A percentile compares a stretch with the other conserved stretches of the same genome.
Evolutionary conservation across 2,888 invertebrate genomes (phyloP).

Genomic region (Dyspetes luteomarginatus): DNA sequence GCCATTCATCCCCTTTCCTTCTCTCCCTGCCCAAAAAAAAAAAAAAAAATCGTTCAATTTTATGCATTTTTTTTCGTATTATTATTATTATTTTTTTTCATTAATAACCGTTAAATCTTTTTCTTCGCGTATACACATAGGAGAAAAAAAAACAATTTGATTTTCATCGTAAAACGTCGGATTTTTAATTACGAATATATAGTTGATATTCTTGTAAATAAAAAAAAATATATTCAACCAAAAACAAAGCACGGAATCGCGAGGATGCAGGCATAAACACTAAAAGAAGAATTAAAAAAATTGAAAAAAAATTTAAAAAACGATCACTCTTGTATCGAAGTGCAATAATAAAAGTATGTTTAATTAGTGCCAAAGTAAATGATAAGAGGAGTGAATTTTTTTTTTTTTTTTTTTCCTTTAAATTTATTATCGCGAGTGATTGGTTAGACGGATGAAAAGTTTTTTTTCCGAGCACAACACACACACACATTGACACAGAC

Average conservation of each 20-base stretch:
- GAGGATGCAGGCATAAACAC: not conserved
- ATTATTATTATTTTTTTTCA: slow-evolving; percentile 35
- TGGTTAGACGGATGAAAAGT: slow-evolving; percentile 30
- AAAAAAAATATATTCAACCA: slow-evolving; percentile 43
- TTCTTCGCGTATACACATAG: slow-evolving; percentile 15
- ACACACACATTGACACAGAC: slow-evolving; percentile 9
- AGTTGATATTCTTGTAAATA: slow-evolving; percentile 61
- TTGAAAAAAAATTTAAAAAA: slow-evolving; percentile 20
- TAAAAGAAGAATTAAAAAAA: not conserved
- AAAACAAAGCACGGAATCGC: slow-evolving; percentile 27
- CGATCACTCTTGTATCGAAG: slow-evolving; percentile 79
- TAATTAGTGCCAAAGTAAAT: slow-evolving; percentile 79
- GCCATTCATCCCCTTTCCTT: slow-evolving; percentile 47
- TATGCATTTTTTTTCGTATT: too few relatives aligned
- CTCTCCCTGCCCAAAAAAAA: slow-evolving; percentile 15
- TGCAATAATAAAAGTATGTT: slow-evolving; percentile 80
- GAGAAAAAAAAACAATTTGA: slow-evolving; percentile 21
- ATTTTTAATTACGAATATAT: slow-evolving; percentile 45
- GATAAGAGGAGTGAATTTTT: slow-evolving; percentile 59
- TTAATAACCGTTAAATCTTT: slow-evolving; percentile 14
- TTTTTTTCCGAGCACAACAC: slow-evolving; percentile 11
- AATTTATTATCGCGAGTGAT: slow-evolving; percentile 16
- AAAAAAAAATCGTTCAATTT: too few relatives aligned
- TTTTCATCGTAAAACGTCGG: slow-evolving; percentile 42
- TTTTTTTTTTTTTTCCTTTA: slow-evolving; percentile 7